These are phyloP conservation scores for Standfussiana lucernea DNA, from an alignment of 2,888 invertebrate species.

Conservation along the genomic window DNA sequence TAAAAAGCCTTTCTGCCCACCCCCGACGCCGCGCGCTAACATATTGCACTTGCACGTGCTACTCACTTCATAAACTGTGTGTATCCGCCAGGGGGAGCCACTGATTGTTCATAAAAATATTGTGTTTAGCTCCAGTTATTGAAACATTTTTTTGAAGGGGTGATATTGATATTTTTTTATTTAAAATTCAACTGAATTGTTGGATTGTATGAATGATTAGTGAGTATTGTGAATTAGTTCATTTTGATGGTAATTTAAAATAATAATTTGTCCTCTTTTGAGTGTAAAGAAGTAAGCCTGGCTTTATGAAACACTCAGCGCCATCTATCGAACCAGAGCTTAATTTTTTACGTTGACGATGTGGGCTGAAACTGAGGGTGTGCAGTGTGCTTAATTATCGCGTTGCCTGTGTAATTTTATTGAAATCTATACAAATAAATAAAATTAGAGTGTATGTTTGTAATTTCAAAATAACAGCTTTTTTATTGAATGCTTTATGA, in stretches of 20 bases:
- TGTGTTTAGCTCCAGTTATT: constrained; percentile 61
- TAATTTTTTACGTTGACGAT: constrained; percentile 23
- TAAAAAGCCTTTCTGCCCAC: constrained; percentile 86
- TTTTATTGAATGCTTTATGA: too few species aligned
- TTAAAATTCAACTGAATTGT: constrained; percentile 13
- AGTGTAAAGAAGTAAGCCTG: background rate
- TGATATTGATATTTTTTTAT: constrained; percentile 22
- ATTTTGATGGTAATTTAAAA: background rate
- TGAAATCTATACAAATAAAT: background rate
- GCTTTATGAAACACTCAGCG: constrained; percentile 27
- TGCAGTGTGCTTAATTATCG: background rate
- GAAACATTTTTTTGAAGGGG: constrained; percentile 48
- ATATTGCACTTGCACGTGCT: constrained; percentile 90
- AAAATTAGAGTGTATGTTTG: too few species aligned
- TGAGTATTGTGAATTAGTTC: background rate
- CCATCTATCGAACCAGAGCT: constrained; percentile 45
- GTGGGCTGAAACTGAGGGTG: background rate
- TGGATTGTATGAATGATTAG: background rate
- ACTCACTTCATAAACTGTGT: constrained; percentile 88
- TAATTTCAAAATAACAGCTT: too few species aligned
- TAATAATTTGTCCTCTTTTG: background rate
- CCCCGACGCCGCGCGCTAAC: constrained; percentile 76
- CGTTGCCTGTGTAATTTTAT: background rate
- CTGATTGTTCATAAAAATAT: constrained; percentile 86
- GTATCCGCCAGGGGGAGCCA: constrained; percentile 84